Percentiles rank a stretch among this genome's conserved stretches.
These are phyloP conservation scores for Hycleus cichorii DNA, from an alignment of 1,140 invertebrate species.

Conservation along the genomic window DNA sequence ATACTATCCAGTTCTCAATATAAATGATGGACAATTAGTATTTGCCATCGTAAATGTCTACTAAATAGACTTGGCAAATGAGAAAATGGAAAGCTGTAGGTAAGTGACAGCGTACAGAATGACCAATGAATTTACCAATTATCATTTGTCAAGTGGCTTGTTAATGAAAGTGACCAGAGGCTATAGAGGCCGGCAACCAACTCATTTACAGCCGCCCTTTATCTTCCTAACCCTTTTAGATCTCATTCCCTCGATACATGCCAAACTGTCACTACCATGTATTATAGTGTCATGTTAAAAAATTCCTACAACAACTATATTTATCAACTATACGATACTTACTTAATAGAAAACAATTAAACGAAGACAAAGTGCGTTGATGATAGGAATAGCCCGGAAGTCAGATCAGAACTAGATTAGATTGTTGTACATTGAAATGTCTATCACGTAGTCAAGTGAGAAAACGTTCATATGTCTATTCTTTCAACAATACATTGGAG, in stretches of 20 bases:
- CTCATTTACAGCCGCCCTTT: slow-evolving; percentile 38
- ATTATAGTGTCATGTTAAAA: slow-evolving; percentile 14
- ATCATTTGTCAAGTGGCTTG: slow-evolving; percentile 41
- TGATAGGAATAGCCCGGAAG: slow-evolving; percentile 24
- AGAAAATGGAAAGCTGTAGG: slow-evolving; percentile 30
- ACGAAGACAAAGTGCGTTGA: slow-evolving; percentile 20
- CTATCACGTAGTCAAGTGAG: slow-evolving; percentile 29
- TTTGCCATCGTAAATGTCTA: slow-evolving; percentile 26
- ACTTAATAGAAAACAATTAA: slow-evolving; percentile 20
- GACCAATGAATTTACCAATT: slow-evolving; percentile 41
- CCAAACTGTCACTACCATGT: slow-evolving; percentile 37
- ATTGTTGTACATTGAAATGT: slow-evolving; percentile 29
- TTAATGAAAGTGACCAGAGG: slow-evolving; percentile 42
- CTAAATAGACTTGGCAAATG: slow-evolving; percentile 32
- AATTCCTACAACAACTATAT: background rate
- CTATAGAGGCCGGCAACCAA: slow-evolving; percentile 31
- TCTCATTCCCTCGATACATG: slow-evolving; percentile 29
- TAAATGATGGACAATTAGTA: slow-evolving; percentile 32
- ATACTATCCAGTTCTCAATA: background rate
- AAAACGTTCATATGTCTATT: slow-evolving; percentile 20
- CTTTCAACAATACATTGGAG: background rate
- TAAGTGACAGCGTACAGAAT: slow-evolving; percentile 37
- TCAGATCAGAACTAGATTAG: slow-evolving; percentile 14
- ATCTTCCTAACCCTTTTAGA: slow-evolving; percentile 38
- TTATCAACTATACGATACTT: background rate